Evolutionary conservation across 2,888 invertebrate species (phyloP).

Genomic region (Agrotis segetum): DNA sequence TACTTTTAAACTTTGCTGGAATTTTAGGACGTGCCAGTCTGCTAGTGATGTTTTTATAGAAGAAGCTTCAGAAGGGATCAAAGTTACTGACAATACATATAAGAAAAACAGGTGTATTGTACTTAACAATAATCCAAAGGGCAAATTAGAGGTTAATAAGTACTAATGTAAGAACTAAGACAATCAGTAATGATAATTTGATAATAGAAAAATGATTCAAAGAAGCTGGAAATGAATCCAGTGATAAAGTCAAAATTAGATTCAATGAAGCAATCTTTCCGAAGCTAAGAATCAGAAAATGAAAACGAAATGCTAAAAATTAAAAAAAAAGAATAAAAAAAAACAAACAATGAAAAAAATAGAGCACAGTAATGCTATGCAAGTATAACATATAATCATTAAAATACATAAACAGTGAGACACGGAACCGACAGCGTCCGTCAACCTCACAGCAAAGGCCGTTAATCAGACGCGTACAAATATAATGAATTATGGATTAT

Average conservation of each 20-base stretch:
- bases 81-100: neutral
- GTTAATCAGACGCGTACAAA: constrained; percentile 31
- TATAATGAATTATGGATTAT: constrained; percentile 58
- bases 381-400: constrained; percentile 20
- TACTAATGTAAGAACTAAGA: neutral
- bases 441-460: constrained; percentile 56
- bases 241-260: neutral
- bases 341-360: constrained; percentile 11
- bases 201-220: neutral
- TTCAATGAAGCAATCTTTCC: neutral
- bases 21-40: neutral
- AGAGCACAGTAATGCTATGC: constrained; percentile 10
- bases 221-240: neutral
- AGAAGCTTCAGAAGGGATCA: neutral
- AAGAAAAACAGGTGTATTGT: neutral
- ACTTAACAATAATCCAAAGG: neutral
- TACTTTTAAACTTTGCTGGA: neutral
- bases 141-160: neutral
- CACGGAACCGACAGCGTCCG: constrained; percentile 50
- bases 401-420: constrained; percentile 28
- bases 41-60: neutral
- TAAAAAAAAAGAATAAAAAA: neutral
- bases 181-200: neutral
- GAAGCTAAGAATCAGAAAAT: neutral
- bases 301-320: neutral